Percentiles rank a stretch among this genome's conserved stretches.
phyloP scores from a whole-genome alignment of 2,113 vertebrate species.

The Nannobrachium achirus region DNA sequence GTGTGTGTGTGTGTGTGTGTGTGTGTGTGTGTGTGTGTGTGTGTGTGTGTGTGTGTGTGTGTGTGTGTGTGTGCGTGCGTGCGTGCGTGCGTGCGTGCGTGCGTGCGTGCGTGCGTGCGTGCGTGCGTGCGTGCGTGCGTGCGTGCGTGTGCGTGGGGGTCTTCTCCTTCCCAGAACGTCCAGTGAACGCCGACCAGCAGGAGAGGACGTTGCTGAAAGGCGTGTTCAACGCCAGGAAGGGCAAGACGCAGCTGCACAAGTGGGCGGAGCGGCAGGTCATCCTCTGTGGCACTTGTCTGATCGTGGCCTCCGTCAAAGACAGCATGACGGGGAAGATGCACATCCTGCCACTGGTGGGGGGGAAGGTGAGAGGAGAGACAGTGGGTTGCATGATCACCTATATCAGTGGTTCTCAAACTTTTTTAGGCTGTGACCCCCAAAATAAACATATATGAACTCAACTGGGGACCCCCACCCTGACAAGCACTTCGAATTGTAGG shows the following conservation, averaged over 20 bases:
- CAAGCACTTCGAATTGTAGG: too few species aligned
- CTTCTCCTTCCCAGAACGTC: constrained; percentile 65
- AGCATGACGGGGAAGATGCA: constrained; percentile 95
- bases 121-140: too few species aligned
- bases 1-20: neutral
- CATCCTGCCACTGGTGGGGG: constrained; percentile 93
- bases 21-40: neutral
- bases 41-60: neutral
- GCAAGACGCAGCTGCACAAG: constrained; percentile 96
- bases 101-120: neutral
- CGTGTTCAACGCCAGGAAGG: constrained; percentile 92
- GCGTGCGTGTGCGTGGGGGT: neutral
- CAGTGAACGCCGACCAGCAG: constrained; percentile 79
- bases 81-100: neutral
- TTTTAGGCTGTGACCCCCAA: too few species aligned
- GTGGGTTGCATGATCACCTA: neutral
- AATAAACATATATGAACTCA: too few species aligned
- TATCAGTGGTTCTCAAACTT: too few species aligned
- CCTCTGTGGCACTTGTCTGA: constrained; percentile 94
- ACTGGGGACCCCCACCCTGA: too few species aligned
- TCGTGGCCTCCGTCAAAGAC: constrained; percentile 95
- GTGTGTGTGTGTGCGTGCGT: neutral
- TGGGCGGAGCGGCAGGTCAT: constrained; percentile 95
- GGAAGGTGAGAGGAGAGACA: constrained; percentile 85
- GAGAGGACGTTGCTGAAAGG: constrained; percentile 92